Evolutionary conservation across 2,888 invertebrate genomes (phyloP).

Genomic region (Ormyrus pomaceus): DNA sequence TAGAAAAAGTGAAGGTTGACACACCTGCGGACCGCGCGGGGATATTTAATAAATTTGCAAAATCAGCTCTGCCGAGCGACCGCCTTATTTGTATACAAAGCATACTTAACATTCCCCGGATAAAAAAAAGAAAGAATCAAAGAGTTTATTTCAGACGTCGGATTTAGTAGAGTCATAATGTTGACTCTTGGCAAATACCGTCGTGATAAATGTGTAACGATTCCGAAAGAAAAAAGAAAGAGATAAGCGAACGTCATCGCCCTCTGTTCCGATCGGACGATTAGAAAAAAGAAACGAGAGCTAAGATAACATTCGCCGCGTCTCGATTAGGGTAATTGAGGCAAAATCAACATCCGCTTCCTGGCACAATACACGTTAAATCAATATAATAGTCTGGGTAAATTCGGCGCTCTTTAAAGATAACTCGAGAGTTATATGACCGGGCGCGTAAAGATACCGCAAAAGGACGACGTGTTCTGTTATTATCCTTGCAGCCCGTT

Average conservation of each 20-base stretch:
- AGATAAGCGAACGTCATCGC: constrained; percentile 26
- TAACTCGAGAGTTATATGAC: not conserved
- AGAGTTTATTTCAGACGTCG: too few relatives aligned
- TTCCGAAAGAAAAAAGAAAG: not conserved
- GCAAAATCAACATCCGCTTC: constrained; percentile 45
- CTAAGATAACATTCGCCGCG: not conserved
- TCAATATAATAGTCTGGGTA: constrained; percentile 22
- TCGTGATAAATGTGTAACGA: not conserved
- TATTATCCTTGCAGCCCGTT: constrained; percentile 1
- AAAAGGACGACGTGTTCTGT: constrained; percentile 23
- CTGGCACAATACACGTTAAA: constrained; percentile 8
- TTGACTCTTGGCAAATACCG: too few relatives aligned
- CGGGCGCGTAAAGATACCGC: not conserved
- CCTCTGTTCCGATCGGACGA: not conserved
- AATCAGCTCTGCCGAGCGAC: too few relatives aligned
- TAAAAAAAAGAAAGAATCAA: too few relatives aligned
- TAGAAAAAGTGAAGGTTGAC: not conserved
- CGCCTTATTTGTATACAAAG: too few relatives aligned
- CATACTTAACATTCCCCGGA: too few relatives aligned
- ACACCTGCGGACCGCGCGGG: constrained; percentile 5
- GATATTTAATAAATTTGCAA: constrained; percentile 16
- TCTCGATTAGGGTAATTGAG: constrained; percentile 29
- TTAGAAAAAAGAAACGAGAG: not conserved
- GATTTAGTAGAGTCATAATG: too few relatives aligned
- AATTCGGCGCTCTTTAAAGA: not conserved